Evolutionary conservation across 53 echinoderm and acorn worm genomes (phyloP).

Genomic region (Stichopus horrens): DNA sequence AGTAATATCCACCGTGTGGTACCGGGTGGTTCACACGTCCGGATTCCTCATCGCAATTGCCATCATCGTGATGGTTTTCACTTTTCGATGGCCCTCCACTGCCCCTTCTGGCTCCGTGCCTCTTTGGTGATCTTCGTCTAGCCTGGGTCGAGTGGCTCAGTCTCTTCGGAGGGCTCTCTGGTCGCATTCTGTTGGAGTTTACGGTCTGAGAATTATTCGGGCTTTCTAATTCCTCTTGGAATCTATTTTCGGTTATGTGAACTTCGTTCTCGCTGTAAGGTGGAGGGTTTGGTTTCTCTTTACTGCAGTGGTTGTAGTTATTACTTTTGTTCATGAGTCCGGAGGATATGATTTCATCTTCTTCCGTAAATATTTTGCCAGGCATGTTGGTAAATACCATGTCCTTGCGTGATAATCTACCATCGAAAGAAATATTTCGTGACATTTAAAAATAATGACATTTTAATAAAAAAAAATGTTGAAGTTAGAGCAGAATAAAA

Average conservation of each 20-base stretch:
- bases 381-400: conserved; percentile 97
- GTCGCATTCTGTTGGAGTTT: not conserved
- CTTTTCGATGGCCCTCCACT: not conserved
- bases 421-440: not conserved
- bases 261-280: conserved; percentile 24
- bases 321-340: conserved; percentile 56
- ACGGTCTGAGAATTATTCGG: not conserved
- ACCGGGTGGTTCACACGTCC: not conserved
- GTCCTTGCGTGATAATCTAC: conserved; percentile 81
- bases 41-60: not conserved
- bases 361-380: conserved; percentile 86
- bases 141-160: conserved; percentile 64
- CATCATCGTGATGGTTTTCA: not conserved
- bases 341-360: conserved; percentile 81
- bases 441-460: no score
- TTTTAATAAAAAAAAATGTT: no score
- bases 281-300: conserved; percentile 18
- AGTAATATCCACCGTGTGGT: conserved; percentile 21
- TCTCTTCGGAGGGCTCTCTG: conserved; percentile 55
- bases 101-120: conserved; percentile 39
- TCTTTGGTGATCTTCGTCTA: conserved; percentile 43
- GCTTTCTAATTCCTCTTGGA: not conserved
- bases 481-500: no score
- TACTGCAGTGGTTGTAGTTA: conserved; percentile 13
- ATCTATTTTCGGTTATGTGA: conserved; percentile 25